Conservation (phyloP, 1,140 invertebrate species). For the Ctenoplectra terminalis region DNA sequence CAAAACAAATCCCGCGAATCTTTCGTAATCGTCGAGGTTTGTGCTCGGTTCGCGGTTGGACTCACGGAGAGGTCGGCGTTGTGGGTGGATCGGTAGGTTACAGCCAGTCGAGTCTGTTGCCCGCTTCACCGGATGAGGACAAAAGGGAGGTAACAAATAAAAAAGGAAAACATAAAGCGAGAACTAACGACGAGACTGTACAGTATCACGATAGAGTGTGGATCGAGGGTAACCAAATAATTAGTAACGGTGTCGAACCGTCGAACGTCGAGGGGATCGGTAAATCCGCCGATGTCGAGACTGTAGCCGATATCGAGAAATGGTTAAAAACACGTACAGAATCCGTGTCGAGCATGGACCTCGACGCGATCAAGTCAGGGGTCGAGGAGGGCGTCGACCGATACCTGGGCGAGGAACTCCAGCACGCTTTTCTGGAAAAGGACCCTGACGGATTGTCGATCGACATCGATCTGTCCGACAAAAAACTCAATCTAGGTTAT, state of each 20-base stretch:
- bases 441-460: slow-evolving; percentile 69
- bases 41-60: slow-evolving; percentile 44
- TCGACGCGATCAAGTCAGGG: slow-evolving; percentile 70
- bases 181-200: background rate
- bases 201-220: slow-evolving; percentile 13
- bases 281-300: slow-evolving; percentile 59
- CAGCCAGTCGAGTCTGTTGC: slow-evolving; percentile 17
- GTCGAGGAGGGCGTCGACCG: slow-evolving; percentile 68
- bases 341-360: slow-evolving; percentile 70
- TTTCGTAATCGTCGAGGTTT: slow-evolving; percentile 66
- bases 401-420: slow-evolving; percentile 69
- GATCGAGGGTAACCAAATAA: background rate
- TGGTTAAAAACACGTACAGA: slow-evolving; percentile 77
- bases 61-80: slow-evolving; percentile 39
- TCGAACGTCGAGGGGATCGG: background rate
- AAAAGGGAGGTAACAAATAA: slow-evolving; percentile 18
- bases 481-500: slow-evolving; percentile 74
- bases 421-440: slow-evolving; percentile 71
- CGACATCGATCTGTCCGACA: slow-evolving; percentile 73
- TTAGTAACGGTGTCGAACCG: background rate
- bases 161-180: slow-evolving; percentile 38
- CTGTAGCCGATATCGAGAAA: slow-evolving; percentile 76
- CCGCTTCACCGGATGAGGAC: slow-evolving; percentile 31
- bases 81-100: slow-evolving; percentile 22
- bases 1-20: slow-evolving; percentile 72